Conservation (phyloP, 2,888 invertebrate species). For the Caenorhabditis afra region DNA sequence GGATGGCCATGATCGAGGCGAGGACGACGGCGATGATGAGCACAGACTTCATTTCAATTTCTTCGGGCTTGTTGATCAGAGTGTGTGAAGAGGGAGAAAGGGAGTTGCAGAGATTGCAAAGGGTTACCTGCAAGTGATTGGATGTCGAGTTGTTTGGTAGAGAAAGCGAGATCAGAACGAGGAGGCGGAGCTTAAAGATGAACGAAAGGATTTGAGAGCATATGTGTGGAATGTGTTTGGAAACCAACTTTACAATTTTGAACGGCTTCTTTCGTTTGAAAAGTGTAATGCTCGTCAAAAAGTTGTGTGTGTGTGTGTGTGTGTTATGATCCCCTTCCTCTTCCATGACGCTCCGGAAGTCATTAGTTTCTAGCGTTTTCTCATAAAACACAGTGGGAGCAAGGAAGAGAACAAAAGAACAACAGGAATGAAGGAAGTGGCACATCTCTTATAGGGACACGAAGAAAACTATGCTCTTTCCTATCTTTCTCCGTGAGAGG, state of each 20-base stretch:
- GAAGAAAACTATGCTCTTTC: neutral
- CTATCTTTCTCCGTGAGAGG: constrained; percentile 25
- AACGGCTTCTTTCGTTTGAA: constrained; percentile 11
- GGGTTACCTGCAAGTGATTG: constrained; percentile 30
- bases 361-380: no score
- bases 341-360: neutral
- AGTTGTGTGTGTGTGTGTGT: no score
- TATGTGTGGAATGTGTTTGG: neutral
- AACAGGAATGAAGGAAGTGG: no score
- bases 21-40: constrained; percentile 35
- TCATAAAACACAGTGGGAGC: no score
- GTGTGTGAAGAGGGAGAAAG: neutral
- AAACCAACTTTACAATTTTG: constrained; percentile 10
- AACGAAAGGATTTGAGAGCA: neutral
- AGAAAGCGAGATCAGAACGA: no score
- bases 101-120: neutral
- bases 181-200: no score
- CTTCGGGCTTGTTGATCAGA: neutral
- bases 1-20: constrained; percentile 26
- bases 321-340: no score
- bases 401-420: no score
- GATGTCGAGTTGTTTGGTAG: no score
- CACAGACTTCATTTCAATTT: constrained; percentile 27
- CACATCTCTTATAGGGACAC: neutral
- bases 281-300: neutral